Percentiles rank a stretch among this genome's conserved stretches.
Conservation (phyloP, 2,797 vertebrate species). For the Coregonus suidteri region DNA sequence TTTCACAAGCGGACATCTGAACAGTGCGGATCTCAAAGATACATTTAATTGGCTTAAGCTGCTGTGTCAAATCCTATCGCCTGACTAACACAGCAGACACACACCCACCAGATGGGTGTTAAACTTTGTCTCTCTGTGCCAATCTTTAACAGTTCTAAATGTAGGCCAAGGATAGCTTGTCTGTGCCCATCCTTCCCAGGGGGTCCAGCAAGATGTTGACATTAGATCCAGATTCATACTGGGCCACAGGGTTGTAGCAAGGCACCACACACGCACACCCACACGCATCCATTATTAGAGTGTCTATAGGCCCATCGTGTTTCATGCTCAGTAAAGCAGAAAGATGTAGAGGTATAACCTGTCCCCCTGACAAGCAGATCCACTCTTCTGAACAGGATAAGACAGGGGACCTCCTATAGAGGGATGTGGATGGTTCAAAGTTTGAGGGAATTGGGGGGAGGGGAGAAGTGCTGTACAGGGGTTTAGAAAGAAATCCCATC, state of each 20-base stretch:
- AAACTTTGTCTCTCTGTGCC: background rate
- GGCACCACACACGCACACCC: too few relatives aligned
- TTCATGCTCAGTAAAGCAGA: background rate
- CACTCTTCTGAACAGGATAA: constrained; percentile 5
- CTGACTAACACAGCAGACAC: constrained; percentile 7
- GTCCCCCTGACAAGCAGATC: constrained; percentile 9
- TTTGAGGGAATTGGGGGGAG: too few relatives aligned
- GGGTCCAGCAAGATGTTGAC: background rate
- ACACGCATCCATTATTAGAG: too few relatives aligned
- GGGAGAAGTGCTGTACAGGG: too few relatives aligned
- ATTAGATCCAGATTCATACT: too few relatives aligned
- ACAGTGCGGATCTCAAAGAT: constrained; percentile 4
- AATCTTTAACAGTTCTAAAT: too few relatives aligned
- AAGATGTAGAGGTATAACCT: constrained; percentile 4
- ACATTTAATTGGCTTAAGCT: constrained; percentile 30
- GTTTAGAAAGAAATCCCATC: too few relatives aligned
- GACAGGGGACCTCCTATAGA: too few relatives aligned
- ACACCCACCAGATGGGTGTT: background rate
- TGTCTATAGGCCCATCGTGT: background rate
- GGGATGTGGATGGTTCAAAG: background rate
- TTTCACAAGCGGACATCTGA: constrained; percentile 1
- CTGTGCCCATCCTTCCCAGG: background rate
- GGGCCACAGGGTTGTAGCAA: too few relatives aligned
- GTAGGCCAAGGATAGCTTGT: background rate
- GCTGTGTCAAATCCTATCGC: constrained; percentile 27